These are phyloP conservation scores for Parazoanthus darwini DNA, from an alignment of 92 coral and sea anemone species.

Conservation along the genomic window DNA sequence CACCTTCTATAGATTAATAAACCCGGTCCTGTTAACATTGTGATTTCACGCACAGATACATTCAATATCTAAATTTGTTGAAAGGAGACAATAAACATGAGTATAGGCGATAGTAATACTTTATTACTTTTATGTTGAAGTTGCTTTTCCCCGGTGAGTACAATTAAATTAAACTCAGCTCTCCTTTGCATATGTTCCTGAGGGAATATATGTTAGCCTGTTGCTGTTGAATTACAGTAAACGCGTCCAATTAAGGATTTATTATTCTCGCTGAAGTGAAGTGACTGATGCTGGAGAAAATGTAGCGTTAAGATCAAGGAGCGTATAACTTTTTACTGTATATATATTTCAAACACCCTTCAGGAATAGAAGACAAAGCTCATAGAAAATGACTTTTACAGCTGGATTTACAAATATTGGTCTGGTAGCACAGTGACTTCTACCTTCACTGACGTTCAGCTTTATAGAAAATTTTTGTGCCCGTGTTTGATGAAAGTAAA, in stretches of 20 bases:
- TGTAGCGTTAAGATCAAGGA: background rate
- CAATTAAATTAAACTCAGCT: background rate
- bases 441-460: background rate
- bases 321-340: background rate
- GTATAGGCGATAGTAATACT: too few species aligned
- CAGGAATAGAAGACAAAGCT: background rate
- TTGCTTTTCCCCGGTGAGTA: too few species aligned
- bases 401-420: background rate
- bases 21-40: too few species aligned
- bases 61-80: too few species aligned
- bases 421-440: background rate
- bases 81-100: too few species aligned
- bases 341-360: background rate
- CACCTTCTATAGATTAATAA: too few species aligned
- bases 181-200: too few species aligned
- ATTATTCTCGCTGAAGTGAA: background rate
- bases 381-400: background rate
- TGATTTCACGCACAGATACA: background rate
- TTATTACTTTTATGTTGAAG: too few species aligned
- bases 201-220: too few species aligned
- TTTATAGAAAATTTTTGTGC: background rate
- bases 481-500: constrained; percentile 14
- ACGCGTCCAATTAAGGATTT: too few species aligned
- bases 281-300: background rate
- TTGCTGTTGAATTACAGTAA: too few species aligned